Conservation (phyloP, 2,113 vertebrate species). For the Spermophilus dauricus region DNA sequence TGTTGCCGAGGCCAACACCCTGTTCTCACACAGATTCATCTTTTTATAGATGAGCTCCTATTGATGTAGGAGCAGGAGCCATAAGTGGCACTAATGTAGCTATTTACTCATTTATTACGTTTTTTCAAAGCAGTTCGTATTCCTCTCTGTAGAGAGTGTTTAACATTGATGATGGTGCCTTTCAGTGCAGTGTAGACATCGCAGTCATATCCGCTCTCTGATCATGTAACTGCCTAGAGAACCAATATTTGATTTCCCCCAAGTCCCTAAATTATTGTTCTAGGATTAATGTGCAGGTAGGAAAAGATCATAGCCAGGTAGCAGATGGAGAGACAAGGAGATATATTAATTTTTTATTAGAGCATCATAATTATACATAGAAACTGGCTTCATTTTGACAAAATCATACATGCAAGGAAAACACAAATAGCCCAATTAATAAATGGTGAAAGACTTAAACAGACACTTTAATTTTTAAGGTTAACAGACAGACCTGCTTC, state of each 20-base stretch:
- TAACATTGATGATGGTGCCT: background rate
- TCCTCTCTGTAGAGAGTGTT: background rate
- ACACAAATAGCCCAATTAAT: too few relatives aligned
- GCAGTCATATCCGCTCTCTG: background rate
- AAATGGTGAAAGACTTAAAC: too few relatives aligned
- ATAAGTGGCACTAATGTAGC: background rate
- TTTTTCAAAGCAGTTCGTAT: background rate
- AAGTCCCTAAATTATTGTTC: background rate
- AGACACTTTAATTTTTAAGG: background rate
- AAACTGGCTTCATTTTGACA: too few relatives aligned
- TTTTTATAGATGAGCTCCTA: background rate
- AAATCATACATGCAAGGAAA: too few relatives aligned
- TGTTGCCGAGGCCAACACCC: accelerated
- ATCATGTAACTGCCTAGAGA: background rate
- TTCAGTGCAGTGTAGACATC: background rate
- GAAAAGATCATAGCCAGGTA: background rate
- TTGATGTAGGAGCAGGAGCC: background rate
- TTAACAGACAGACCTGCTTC: background rate
- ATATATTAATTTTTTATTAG: background rate
- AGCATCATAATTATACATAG: too few relatives aligned
- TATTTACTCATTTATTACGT: background rate
- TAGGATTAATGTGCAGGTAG: background rate
- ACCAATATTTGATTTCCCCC: background rate
- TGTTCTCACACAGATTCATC: background rate
- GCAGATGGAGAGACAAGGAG: background rate